Conservation (phyloP, 2,113 vertebrate genomes). For the Oncorhynchus clarkii region DNA sequence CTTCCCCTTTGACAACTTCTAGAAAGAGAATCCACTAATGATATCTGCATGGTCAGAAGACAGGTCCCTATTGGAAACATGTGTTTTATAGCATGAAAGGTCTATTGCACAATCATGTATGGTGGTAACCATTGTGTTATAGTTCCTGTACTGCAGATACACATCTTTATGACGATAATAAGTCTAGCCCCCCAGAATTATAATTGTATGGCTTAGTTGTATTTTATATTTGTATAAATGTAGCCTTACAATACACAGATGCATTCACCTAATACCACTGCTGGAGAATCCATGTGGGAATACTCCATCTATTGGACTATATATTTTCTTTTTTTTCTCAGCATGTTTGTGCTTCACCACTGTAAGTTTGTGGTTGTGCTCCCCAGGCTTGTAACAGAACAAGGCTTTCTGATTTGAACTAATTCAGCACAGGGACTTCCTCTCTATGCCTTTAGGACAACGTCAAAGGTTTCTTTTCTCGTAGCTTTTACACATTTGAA, state of each 20-base stretch:
- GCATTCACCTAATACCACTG: neutral
- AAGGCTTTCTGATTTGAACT: neutral
- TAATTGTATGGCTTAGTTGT: neutral
- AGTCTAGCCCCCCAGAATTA: neutral
- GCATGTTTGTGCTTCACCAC: neutral
- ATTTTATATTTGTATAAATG: neutral
- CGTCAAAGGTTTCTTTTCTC: slow-evolving; percentile 42
- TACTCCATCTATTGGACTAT: neutral
- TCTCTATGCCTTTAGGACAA: slow-evolving; percentile 63
- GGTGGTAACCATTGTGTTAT: neutral
- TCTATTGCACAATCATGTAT: neutral
- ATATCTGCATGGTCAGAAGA: slow-evolving; percentile 52
- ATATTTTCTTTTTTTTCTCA: neutral
- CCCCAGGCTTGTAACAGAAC: neutral
- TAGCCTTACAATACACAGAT: too few relatives aligned
- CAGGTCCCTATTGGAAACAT: slow-evolving; percentile 27
- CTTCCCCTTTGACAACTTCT: slow-evolving; percentile 6
- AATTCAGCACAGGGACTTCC: slow-evolving; percentile 21
- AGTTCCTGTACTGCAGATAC: neutral
- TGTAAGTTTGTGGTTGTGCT: slow-evolving; percentile 12
- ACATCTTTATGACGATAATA: neutral
- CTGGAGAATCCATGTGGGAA: neutral
- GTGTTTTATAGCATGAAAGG: neutral
- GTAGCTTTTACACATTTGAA: slow-evolving; percentile 25
- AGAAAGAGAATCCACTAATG: slow-evolving; percentile 25